These are phyloP conservation scores for Gandaritis pyraliata DNA, from an alignment of 2,888 invertebrate species.

Conservation along the genomic window DNA sequence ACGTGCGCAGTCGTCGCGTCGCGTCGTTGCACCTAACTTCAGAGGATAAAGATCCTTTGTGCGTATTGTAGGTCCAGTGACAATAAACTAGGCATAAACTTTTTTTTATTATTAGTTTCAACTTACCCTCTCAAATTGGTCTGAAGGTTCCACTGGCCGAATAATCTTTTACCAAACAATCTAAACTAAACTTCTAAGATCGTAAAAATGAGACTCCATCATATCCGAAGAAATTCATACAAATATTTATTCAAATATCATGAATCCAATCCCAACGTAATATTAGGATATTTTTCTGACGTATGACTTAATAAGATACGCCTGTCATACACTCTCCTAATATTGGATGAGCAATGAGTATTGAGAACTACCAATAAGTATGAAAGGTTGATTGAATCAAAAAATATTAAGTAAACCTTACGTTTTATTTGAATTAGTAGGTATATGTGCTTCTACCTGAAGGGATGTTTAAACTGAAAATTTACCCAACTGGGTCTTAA, in stretches of 20 bases:
- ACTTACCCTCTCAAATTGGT: too few species aligned
- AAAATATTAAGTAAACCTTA: background rate
- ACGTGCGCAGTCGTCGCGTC: too few species aligned
- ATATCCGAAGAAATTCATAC: conserved; percentile 15
- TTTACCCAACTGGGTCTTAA: too few species aligned
- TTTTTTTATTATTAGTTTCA: too few species aligned
- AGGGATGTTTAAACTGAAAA: too few species aligned
- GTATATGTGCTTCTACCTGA: too few species aligned
- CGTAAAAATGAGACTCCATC: background rate
- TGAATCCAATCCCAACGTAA: conserved; percentile 33
- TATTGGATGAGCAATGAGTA: conserved; percentile 42
- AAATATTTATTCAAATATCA: conserved; percentile 36
- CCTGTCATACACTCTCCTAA: conserved; percentile 45
- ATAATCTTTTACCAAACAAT: too few species aligned
- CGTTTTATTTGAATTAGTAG: too few species aligned
- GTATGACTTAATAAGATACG: conserved; percentile 51
- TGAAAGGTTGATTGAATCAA: conserved; percentile 4
- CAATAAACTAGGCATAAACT: too few species aligned
- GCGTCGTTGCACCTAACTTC: too few species aligned
- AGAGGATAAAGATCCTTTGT: background rate
- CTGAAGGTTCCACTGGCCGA: too few species aligned
- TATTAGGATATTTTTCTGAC: conserved; percentile 46
- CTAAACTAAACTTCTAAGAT: background rate
- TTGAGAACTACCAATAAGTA: conserved; percentile 9
- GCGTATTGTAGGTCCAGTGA: too few species aligned